Evolutionary conservation across 2,888 invertebrate species (phyloP).

Genomic region (Rotaria socialis): DNA sequence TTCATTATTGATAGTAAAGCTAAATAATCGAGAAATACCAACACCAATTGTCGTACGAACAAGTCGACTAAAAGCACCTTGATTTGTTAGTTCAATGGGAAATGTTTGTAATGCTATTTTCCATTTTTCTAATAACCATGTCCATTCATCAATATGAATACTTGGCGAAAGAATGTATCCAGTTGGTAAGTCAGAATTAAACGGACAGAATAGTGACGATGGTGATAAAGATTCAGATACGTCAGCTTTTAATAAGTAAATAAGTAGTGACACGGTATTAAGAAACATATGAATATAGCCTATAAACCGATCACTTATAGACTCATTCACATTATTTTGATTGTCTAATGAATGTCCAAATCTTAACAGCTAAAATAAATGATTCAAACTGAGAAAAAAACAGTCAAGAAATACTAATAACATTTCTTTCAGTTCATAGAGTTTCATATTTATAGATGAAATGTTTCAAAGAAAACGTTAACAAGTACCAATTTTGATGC

Average conservation of each 20-base stretch:
- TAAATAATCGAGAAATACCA: background rate
- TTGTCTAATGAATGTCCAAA: background rate
- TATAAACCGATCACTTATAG: background rate
- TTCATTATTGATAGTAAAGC: background rate
- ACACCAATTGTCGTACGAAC: background rate
- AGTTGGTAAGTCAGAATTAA: background rate
- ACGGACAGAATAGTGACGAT: background rate
- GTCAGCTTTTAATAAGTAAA: background rate
- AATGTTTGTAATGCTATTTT: background rate
- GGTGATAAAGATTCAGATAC: background rate
- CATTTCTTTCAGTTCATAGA: too few species aligned
- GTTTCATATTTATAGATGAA: too few species aligned
- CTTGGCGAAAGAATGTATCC: background rate
- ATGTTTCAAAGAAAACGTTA: too few species aligned
- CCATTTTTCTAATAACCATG: constrained; percentile 14
- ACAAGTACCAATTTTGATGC: too few species aligned
- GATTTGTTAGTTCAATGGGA: background rate
- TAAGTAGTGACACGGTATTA: background rate
- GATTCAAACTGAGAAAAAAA: background rate
- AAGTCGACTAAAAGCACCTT: background rate
- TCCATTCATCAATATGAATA: background rate
- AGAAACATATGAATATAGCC: background rate
- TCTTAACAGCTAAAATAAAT: background rate
- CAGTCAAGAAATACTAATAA: too few species aligned
- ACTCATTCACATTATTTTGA: background rate